These are phyloP conservation scores for Asarcornis scutulata DNA, from an alignment of 2,113 vertebrate species.

Conservation along the genomic window DNA sequence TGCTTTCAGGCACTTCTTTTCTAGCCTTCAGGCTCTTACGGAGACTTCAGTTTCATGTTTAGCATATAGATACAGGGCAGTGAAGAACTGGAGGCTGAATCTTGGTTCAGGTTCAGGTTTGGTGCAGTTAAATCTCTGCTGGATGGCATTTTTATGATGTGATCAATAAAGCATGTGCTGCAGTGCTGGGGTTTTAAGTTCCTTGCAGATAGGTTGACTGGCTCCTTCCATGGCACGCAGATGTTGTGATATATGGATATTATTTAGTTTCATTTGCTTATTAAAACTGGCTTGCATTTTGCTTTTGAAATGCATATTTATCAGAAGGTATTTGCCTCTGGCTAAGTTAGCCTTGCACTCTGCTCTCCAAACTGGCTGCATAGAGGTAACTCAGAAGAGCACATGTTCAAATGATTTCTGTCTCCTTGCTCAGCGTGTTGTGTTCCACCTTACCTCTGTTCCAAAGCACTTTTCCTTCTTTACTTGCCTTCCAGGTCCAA, in stretches of 20 bases:
- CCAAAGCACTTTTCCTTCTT: neutral
- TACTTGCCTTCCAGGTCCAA: slow-evolving; percentile 81
- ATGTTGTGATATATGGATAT: neutral
- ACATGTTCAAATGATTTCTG: accelerated
- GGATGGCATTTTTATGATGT: neutral
- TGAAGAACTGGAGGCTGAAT: neutral
- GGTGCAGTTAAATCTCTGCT: neutral
- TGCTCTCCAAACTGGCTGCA: neutral
- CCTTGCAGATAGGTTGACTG: neutral
- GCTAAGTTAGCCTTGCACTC: neutral
- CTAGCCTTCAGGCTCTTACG: neutral
- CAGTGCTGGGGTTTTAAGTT: neutral
- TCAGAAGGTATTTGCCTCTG: neutral
- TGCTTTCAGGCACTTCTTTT: neutral
- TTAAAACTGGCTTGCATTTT: neutral
- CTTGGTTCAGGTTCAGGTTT: neutral
- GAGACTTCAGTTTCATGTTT: neutral
- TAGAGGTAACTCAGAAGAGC: neutral
- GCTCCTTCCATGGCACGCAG: neutral
- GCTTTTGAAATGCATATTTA: neutral
- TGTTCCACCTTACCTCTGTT: neutral
- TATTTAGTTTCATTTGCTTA: neutral
- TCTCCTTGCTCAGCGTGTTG: neutral
- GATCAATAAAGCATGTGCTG: neutral
- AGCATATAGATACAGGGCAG: accelerated